These are phyloP conservation scores for Poeciliopsis prolifica DNA, from an alignment of 2,113 vertebrate species.

Conservation along the genomic window DNA sequence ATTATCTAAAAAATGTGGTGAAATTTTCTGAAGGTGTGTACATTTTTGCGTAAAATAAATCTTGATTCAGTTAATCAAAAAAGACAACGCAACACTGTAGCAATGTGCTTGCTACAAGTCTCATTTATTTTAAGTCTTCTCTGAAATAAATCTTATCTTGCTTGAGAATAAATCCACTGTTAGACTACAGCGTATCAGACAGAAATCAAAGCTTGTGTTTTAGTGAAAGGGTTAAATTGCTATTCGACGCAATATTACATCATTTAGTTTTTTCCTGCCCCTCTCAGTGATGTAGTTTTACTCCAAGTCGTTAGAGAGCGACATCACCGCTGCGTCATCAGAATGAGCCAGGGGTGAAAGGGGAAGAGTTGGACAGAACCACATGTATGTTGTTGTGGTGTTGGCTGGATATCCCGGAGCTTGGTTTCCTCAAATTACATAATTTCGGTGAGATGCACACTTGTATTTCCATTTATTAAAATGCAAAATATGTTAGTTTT, in stretches of 20 bases:
- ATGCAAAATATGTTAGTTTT: background rate
- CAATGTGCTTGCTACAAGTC: too few relatives aligned
- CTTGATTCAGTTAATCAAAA: too few relatives aligned
- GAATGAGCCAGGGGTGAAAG: conserved; percentile 25
- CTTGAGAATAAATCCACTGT: too few relatives aligned
- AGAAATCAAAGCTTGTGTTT: background rate
- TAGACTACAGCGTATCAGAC: background rate
- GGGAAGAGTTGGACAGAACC: conserved; percentile 20
- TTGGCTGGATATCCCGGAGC: background rate
- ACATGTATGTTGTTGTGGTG: conserved; percentile 53
- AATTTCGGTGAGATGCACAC: conserved; percentile 3
- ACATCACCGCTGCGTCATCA: fast-evolving
- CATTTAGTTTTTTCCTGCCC: background rate
- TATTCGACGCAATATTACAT: background rate
- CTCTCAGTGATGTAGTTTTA: background rate
- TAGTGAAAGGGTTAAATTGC: background rate
- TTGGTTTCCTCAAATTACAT: background rate
- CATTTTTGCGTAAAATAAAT: too few relatives aligned
- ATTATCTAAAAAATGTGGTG: too few relatives aligned
- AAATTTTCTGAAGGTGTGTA: too few relatives aligned
- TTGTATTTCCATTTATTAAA: fast-evolving
- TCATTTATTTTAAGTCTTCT: too few relatives aligned
- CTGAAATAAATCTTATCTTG: too few relatives aligned
- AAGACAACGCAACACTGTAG: too few relatives aligned
- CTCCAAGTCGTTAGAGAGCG: conserved; percentile 42